phyloP scores from a whole-genome alignment of 2,888 invertebrate genomes.

The Xanthorhoe spadicearia region DNA sequence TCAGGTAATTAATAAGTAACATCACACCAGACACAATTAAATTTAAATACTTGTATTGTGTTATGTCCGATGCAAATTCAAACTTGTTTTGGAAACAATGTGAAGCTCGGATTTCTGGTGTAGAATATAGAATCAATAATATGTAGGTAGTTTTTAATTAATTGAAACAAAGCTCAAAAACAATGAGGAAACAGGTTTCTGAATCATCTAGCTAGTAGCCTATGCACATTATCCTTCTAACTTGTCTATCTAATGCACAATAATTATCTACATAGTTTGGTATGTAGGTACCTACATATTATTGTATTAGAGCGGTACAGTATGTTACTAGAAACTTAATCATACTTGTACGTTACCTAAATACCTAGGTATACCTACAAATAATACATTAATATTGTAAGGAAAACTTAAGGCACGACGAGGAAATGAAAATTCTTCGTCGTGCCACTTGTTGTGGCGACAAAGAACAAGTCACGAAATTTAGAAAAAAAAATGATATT shows the following conservation, averaged over 20 bases:
- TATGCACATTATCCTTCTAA: background rate
- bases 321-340: too few relatives aligned
- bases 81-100: constrained; percentile 13
- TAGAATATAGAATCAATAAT: background rate
- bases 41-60: constrained; percentile 9
- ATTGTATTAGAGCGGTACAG: too few relatives aligned
- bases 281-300: too few relatives aligned
- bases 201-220: background rate
- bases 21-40: constrained; percentile 10
- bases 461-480: too few relatives aligned
- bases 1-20: background rate
- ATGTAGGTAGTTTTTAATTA: background rate
- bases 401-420: too few relatives aligned
- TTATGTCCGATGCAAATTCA: constrained; percentile 16
- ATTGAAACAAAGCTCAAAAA: background rate
- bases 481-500: too few relatives aligned
- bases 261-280: too few relatives aligned
- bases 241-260: background rate
- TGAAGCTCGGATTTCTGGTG: background rate
- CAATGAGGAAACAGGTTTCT: background rate
- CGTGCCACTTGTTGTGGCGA: too few relatives aligned
- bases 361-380: too few relatives aligned
- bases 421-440: too few relatives aligned
- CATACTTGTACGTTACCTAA: too few relatives aligned
- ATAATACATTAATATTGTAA: too few relatives aligned